Conservation (phyloP, 1,140 invertebrate genomes). For the Popillia japonica region DNA sequence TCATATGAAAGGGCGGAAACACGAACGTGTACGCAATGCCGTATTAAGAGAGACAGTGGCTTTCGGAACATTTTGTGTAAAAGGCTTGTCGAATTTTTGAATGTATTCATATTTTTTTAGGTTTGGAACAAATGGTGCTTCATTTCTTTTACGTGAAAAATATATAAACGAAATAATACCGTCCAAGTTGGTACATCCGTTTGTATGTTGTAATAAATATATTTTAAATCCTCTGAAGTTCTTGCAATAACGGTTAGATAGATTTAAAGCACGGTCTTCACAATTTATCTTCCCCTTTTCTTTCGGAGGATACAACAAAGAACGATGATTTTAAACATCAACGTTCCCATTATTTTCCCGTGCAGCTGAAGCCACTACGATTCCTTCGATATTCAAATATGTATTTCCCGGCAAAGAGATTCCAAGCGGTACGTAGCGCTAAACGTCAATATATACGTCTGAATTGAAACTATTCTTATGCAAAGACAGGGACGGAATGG, state of each 20-base stretch:
- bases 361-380: not conserved
- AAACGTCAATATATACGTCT: slow-evolving; percentile 48
- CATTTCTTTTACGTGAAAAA: too few relatives aligned
- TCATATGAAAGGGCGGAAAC: slow-evolving; percentile 29
- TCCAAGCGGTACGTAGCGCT: slow-evolving; percentile 51
- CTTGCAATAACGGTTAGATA: too few relatives aligned
- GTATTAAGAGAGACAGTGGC: not conserved
- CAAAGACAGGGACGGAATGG: slow-evolving; percentile 55
- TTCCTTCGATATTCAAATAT: slow-evolving; percentile 50
- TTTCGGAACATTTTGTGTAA: not conserved
- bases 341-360: slow-evolving; percentile 25
- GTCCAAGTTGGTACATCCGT: too few relatives aligned
- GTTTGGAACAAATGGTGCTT: too few relatives aligned
- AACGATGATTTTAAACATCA: slow-evolving; percentile 5
- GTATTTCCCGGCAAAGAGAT: slow-evolving; percentile 48
- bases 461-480: slow-evolving; percentile 54
- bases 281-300: too few relatives aligned
- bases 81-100: not conserved
- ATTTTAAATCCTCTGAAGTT: too few relatives aligned
- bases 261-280: too few relatives aligned
- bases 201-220: too few relatives aligned
- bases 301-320: not conserved
- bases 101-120: slow-evolving; percentile 6
- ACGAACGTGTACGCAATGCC: slow-evolving; percentile 32
- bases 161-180: too few relatives aligned